These are phyloP conservation scores for Coreius guichenoti DNA, from an alignment of 2,797 vertebrate genomes.

Conservation along the genomic window DNA sequence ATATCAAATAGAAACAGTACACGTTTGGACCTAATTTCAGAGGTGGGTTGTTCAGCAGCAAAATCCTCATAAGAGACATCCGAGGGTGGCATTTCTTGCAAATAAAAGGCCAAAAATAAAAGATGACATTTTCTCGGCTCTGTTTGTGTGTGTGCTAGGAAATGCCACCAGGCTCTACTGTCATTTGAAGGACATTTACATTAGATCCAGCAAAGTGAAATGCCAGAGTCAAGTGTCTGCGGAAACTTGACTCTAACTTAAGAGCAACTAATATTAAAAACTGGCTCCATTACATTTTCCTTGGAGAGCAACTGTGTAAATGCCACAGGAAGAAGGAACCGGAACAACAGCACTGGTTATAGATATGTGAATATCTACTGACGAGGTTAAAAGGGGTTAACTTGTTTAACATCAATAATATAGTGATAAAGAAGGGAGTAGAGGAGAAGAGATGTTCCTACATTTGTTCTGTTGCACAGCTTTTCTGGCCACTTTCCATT, in stretches of 20 bases:
- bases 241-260: slow-evolving; percentile 42
- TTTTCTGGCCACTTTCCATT: neutral
- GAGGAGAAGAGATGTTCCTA: neutral
- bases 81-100: slow-evolving; percentile 56
- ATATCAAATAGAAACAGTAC: slow-evolving; percentile 30
- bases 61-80: slow-evolving; percentile 50
- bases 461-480: neutral
- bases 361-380: neutral
- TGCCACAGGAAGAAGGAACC: slow-evolving; percentile 2
- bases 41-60: slow-evolving; percentile 51
- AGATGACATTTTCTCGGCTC: slow-evolving; percentile 61
- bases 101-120: slow-evolving; percentile 60
- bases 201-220: slow-evolving; percentile 50
- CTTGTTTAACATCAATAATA: slow-evolving; percentile 9
- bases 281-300: slow-evolving; percentile 23
- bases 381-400: slow-evolving; percentile 32
- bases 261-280: slow-evolving; percentile 48
- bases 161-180: slow-evolving; percentile 60
- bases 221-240: slow-evolving; percentile 41
- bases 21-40: slow-evolving; percentile 39
- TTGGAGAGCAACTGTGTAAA: slow-evolving; percentile 14
- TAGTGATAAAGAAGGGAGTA: neutral
- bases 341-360: neutral
- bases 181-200: slow-evolving; percentile 58
- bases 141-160: slow-evolving; percentile 56